Evolutionary conservation across 2,888 invertebrate genomes (phyloP).

Genomic region (Xanthorhoe spadicearia): DNA sequence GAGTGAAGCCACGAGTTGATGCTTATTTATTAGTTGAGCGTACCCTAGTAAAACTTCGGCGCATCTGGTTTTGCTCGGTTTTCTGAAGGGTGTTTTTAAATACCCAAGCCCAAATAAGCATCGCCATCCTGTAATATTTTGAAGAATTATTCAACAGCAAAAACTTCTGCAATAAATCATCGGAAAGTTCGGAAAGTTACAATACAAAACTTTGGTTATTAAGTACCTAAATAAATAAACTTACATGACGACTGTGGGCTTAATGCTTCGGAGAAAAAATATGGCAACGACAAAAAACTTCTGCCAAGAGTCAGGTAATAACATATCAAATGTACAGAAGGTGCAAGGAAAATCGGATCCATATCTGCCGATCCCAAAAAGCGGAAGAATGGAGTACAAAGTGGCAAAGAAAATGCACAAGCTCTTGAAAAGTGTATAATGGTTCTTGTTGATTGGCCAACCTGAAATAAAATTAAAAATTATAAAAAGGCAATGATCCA

Average conservation of each 20-base stretch:
- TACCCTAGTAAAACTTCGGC: constrained; percentile 37
- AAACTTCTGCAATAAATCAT: not conserved
- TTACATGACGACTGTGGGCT: constrained; percentile 73
- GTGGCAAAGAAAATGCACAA: constrained; percentile 65
- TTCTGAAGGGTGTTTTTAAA: constrained; percentile 54
- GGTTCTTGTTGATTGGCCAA: constrained; percentile 63
- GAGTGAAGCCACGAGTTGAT: no score
- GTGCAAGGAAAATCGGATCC: constrained; percentile 72
- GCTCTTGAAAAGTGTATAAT: constrained; percentile 63
- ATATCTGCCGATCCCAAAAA: constrained; percentile 70
- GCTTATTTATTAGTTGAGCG: no score
- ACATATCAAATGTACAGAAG: constrained; percentile 71
- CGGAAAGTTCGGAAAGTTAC: not conserved
- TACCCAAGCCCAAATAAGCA: constrained; percentile 61
- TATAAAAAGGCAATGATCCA: not conserved
- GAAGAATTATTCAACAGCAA: not conserved
- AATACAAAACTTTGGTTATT: not conserved
- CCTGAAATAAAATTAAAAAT: constrained; percentile 54
- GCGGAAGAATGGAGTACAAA: constrained; percentile 68
- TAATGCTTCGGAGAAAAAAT: constrained; percentile 67
- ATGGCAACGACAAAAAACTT: constrained; percentile 60
- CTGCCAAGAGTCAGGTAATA: constrained; percentile 60
- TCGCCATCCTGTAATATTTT: constrained; percentile 52
- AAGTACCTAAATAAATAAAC: constrained; percentile 36
- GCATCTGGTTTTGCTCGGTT: constrained; percentile 43